Percentiles rank a stretch among this genome's conserved stretches.
Conservation (phyloP, 2,797 vertebrate species). For the Intellagama lesueurii region DNA sequence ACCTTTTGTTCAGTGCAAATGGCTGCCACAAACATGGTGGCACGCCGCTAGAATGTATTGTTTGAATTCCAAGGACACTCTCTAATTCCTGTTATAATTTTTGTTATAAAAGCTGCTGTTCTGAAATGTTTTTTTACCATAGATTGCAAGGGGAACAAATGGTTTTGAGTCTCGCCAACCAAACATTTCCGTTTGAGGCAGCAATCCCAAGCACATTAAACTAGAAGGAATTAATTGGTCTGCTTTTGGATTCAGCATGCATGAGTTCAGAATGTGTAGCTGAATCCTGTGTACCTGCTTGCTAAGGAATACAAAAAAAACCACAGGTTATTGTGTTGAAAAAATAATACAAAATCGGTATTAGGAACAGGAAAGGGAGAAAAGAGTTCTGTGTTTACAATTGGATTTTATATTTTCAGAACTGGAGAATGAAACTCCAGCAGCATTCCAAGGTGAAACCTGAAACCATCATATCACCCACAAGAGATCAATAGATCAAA, state of each 20-base stretch:
- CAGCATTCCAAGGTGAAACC: not conserved
- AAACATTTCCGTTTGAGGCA: not conserved
- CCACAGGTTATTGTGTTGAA: not conserved
- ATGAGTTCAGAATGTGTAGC: not conserved
- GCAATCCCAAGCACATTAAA: not conserved
- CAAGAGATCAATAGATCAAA: no score
- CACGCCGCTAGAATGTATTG: not conserved
- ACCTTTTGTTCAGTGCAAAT: not conserved
- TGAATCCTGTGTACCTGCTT: not conserved
- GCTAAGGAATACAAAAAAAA: not conserved
- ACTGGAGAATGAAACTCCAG: not conserved
- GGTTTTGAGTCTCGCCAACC: not conserved
- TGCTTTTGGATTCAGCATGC: not conserved
- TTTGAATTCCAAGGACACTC: not conserved
- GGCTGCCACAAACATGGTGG: not conserved
- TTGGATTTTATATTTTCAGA: not conserved
- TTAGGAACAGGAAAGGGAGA: not conserved
- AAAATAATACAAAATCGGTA: not conserved
- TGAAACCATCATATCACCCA: not conserved
- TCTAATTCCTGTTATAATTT: not conserved
- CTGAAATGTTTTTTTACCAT: not conserved
- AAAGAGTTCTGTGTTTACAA: not conserved
- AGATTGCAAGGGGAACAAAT: not conserved
- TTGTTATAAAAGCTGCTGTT: not conserved
- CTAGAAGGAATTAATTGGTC: not conserved